A percentile compares a stretch with the other conserved stretches of the same genome.
phyloP scores from a whole-genome alignment of 2,888 invertebrate species.

The Azorinus chamasolen region DNA sequence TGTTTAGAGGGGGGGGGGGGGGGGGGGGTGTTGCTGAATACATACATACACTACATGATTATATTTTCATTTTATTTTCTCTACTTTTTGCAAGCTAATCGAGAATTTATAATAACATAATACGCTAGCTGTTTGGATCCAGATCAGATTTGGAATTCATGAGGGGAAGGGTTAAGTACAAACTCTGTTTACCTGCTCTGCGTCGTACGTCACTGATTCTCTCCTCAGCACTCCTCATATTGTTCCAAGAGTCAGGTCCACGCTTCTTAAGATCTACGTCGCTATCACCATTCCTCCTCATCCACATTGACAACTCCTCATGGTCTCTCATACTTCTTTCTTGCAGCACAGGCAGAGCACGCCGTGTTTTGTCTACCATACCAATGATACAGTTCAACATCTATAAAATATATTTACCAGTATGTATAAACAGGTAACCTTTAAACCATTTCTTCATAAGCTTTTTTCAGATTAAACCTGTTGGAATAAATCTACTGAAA shows the following conservation, averaged over 20 bases:
- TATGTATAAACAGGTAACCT: no score
- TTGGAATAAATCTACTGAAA: no score
- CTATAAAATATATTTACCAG: conserved; percentile 76
- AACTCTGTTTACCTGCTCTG: conserved; percentile 91
- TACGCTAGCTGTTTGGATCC: no score
- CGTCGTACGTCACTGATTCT: conserved; percentile 95
- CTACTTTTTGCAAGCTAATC: no score
- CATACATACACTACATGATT: no score
- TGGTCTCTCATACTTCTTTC: conserved; percentile 89
- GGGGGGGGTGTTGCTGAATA: no score
- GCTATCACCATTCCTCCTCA: conserved; percentile 85
- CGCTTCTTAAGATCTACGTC: conserved; percentile 87
- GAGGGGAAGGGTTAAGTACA: no score
- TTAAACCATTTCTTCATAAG: background rate
- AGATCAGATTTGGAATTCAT: no score
- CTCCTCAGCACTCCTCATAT: conserved; percentile 94
- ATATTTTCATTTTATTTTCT: no score
- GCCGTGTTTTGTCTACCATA: conserved; percentile 97
- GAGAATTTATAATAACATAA: no score
- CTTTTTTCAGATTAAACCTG: no score
- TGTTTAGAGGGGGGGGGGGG: no score
- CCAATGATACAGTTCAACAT: conserved; percentile 98
- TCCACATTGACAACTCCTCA: conserved; percentile 85
- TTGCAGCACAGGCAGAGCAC: conserved; percentile 96
- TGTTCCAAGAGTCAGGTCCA: conserved; percentile 89